Evolutionary conservation across 2,113 vertebrate genomes (phyloP).

Genomic region (Struthio camelus): DNA sequence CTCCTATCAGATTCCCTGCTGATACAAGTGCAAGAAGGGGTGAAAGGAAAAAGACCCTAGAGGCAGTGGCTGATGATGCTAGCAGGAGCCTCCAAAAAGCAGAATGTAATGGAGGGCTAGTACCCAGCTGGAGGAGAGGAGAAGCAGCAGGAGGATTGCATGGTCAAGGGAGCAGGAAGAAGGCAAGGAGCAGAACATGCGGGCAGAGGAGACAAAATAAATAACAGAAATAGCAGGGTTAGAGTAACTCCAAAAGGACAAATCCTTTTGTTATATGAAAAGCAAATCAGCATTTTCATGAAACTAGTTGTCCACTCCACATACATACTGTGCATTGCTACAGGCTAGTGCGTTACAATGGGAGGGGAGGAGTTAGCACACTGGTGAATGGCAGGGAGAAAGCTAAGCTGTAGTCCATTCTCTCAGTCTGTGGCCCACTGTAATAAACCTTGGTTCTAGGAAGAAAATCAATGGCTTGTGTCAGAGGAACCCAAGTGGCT

Average conservation of each 20-base stretch:
- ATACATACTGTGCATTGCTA: neutral
- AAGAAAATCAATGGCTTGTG: constrained; percentile 5
- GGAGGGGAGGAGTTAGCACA: neutral
- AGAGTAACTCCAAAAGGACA: constrained; percentile 24
- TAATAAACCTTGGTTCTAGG: neutral
- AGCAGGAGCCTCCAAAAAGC: neutral
- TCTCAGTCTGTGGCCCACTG: neutral
- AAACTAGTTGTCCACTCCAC: neutral
- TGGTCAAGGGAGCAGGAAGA: constrained; percentile 21
- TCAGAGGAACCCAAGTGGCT: constrained; percentile 8
- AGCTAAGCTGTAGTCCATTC: neutral
- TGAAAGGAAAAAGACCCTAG: neutral
- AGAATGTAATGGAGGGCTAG: neutral
- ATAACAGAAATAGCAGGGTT: constrained; percentile 15
- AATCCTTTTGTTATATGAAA: constrained; percentile 15
- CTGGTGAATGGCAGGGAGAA: neutral
- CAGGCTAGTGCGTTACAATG: neutral
- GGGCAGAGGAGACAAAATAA: constrained; percentile 14
- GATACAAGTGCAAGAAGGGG: neutral
- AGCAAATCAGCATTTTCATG: constrained; percentile 27
- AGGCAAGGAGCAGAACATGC: constrained; percentile 20
- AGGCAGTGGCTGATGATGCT: neutral
- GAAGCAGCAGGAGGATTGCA: neutral
- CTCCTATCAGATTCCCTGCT: neutral
- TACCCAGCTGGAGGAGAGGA: neutral